Base-by-base conservation (phyloP, 2,113 vertebrate genomes). In the Ranitomeya imitator region DNA sequence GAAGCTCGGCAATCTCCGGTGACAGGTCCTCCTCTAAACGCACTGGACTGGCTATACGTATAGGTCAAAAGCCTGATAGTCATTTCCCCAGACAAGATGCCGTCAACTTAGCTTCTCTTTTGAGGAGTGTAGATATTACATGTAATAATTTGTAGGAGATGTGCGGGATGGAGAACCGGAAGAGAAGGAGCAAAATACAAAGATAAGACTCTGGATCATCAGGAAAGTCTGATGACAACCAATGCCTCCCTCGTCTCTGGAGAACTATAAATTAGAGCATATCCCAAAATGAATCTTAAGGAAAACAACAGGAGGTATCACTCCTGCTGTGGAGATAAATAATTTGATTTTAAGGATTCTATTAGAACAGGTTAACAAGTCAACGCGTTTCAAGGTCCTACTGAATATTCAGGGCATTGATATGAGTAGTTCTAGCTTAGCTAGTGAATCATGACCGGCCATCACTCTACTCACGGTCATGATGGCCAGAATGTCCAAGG, bases 1-100 rank as follows among this genome's bases (percentile, higher is more conserved):
- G 92, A 92, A 92, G 79, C 86, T 91, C 86, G 81, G 86, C 89
- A 93, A 93, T 91, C 91, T 91, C 83, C 79, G 79, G 88, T 71
- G 93, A 92, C 93, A 92, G 90, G 74, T 88, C 86, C 89, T 88
- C 73, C 76, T 76, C 90, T 88, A 86, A 91, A 92, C 83, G 59
- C 61, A 92, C 89, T 92, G 9, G 89, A 88, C 89, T 84, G 57
- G 89, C 84, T 84, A 19, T 19, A 67, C 26, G 60, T 67, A 87
- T 71, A 79, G 86, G 86, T 87, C 86, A 87, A 37, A 59, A 80
- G 59, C n/a, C 76, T 5, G 51, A 67, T 79, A 19, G 77, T 26
- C 10, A n/a, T 57, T 80, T 79, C 18, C 37, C 73, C 63, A 21
- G 51, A 81, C 52, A 71, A 69, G 26, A 61, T 52, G 63, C 63